Percentiles rank a stretch among this genome's conserved stretches.
Conservation (phyloP, 2,797 vertebrate species). For the Hyperoplus immaculatus region DNA sequence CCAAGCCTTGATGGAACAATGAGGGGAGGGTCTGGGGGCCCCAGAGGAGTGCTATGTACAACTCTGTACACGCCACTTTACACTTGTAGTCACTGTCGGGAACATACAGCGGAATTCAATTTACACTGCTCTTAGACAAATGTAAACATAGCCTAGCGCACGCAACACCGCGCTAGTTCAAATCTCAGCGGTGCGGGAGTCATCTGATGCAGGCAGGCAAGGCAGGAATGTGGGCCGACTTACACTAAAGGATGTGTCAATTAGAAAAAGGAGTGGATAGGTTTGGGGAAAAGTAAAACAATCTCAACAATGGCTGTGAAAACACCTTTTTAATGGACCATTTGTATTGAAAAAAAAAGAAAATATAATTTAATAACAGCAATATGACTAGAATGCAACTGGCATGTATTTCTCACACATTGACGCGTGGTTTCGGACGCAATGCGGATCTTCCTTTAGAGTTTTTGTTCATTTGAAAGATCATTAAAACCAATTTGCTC, state of each 20-base stretch:
- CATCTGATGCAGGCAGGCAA: slow-evolving; percentile 50
- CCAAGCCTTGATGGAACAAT: slow-evolving; percentile 77
- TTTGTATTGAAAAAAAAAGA: slow-evolving; percentile 32
- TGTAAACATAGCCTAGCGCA: slow-evolving; percentile 78
- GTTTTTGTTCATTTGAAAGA: slow-evolving; percentile 66
- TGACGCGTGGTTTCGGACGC: slow-evolving; percentile 15
- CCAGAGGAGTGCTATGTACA: slow-evolving; percentile 75
- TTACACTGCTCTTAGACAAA: slow-evolving; percentile 86
- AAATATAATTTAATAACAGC: slow-evolving; percentile 43
- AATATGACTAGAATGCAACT: slow-evolving; percentile 16
- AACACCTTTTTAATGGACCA: slow-evolving; percentile 65
- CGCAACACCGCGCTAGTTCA: slow-evolving; percentile 47
- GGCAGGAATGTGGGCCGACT: slow-evolving; percentile 64
- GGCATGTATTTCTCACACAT: slow-evolving; percentile 25
- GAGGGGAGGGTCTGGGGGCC: slow-evolving; percentile 66
- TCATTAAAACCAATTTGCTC: slow-evolving; percentile 56
- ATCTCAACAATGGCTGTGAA: slow-evolving; percentile 64
- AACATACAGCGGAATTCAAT: slow-evolving; percentile 85
- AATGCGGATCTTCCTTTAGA: slow-evolving; percentile 33
- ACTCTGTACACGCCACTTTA: slow-evolving; percentile 85
- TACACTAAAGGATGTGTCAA: slow-evolving; percentile 75
- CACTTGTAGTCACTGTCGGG: slow-evolving; percentile 82
- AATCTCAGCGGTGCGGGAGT: slow-evolving; percentile 75
- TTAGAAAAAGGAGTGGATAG: slow-evolving; percentile 61
- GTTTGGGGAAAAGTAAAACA: slow-evolving; percentile 46